phyloP scores from a whole-genome alignment of 2,797 vertebrate genomes.

The Acanthurus leucopareius region DNA sequence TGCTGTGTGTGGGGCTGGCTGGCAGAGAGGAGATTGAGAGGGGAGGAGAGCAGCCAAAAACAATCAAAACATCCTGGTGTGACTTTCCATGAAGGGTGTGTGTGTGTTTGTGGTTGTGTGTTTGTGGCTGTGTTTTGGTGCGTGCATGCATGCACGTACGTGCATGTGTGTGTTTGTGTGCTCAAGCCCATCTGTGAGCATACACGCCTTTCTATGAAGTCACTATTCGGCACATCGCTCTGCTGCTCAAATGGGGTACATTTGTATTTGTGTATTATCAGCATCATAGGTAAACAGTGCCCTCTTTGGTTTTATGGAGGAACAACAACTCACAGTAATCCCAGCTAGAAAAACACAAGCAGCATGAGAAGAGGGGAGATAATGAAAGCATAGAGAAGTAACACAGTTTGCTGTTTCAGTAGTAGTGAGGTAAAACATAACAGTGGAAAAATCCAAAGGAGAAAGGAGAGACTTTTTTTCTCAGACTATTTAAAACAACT shows the following conservation, averaged over 20 bases:
- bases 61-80: conserved; percentile 80
- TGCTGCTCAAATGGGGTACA: conserved; percentile 47
- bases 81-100: conserved; percentile 75
- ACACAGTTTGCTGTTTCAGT: conserved; percentile 18
- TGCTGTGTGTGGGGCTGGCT: conserved; percentile 67
- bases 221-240: conserved; percentile 75
- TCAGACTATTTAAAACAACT: background rate
- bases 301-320: conserved; percentile 54
- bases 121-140: conserved; percentile 28
- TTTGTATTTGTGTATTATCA: conserved; percentile 3
- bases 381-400: conserved; percentile 39
- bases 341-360: conserved; percentile 12
- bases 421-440: background rate
- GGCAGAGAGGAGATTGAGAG: conserved; percentile 68
- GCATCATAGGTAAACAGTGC: conserved; percentile 73
- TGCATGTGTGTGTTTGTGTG: conserved; percentile 21
- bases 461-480: background rate
- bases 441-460: background rate
- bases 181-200: conserved; percentile 18
- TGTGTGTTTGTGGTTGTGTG: conserved; percentile 30
- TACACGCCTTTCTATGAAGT: conserved; percentile 74
- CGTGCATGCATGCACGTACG: conserved; percentile 27
- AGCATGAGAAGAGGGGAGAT: conserved; percentile 36
- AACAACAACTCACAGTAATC: conserved; percentile 32
- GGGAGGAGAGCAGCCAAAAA: conserved; percentile 75